A percentile compares a stretch with the other conserved stretches of the same genome.
Conservation (phyloP, 2,797 vertebrate species). For the Cyclopterus lumpus region DNA sequence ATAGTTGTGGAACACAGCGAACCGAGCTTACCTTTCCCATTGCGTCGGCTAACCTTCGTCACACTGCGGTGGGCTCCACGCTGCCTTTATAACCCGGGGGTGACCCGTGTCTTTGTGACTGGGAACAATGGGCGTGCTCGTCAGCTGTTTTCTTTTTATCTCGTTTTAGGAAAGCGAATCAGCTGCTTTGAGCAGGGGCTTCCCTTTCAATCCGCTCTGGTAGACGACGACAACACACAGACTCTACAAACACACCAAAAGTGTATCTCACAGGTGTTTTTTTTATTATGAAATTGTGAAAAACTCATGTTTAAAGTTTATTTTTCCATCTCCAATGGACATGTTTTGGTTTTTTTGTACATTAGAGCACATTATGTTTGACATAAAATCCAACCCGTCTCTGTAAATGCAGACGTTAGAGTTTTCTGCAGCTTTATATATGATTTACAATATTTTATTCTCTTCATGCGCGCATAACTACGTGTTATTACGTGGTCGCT, state of each 20-base stretch:
- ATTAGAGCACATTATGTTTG: background rate
- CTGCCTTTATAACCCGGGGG: constrained; percentile 76
- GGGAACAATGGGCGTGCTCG: constrained; percentile 57
- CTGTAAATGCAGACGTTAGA: background rate
- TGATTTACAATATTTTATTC: constrained; percentile 12
- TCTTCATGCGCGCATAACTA: constrained; percentile 32
- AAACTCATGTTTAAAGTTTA: background rate
- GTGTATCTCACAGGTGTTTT: background rate
- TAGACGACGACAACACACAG: background rate
- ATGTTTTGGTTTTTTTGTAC: background rate
- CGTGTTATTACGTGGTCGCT: background rate
- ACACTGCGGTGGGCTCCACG: constrained; percentile 32
- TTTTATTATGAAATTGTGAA: background rate
- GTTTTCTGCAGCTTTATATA: no score
- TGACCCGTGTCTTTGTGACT: constrained; percentile 66
- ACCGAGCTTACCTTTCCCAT: constrained; percentile 78
- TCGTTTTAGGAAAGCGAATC: constrained; percentile 46
- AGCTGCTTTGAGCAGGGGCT: constrained; percentile 38
- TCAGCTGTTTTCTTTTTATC: constrained; percentile 76
- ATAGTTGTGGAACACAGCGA: no score
- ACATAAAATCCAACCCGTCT: background rate
- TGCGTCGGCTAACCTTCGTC: constrained; percentile 58
- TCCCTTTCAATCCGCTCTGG: constrained; percentile 5
- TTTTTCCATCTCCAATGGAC: background rate
- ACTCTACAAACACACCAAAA: background rate